Conservation (phyloP, 2,888 invertebrate genomes). For the Tenthredo livida region DNA sequence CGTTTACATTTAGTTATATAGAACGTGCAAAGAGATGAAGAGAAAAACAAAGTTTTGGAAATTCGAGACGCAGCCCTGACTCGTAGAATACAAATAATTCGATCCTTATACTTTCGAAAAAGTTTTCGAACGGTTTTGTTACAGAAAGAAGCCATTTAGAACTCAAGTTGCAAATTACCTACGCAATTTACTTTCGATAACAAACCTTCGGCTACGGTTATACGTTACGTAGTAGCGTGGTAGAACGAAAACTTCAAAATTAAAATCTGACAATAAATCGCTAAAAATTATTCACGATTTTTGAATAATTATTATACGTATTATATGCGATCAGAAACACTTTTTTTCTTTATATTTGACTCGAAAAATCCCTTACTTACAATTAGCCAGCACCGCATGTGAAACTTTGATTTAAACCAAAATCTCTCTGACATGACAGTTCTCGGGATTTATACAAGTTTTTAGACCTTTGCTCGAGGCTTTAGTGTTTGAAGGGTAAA, state of each 20-base stretch:
- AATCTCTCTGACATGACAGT: background rate
- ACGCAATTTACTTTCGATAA: background rate
- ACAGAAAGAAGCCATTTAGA: background rate
- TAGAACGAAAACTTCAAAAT: background rate
- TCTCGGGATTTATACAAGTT: background rate
- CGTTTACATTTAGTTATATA: background rate
- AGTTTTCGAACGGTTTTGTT: background rate
- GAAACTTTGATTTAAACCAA: background rate
- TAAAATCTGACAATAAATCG: background rate
- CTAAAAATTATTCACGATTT: background rate
- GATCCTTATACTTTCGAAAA: background rate
- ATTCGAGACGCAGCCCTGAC: background rate
- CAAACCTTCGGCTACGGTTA: background rate
- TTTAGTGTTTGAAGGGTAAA: background rate
- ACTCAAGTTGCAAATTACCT: background rate
- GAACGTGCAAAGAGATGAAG: background rate
- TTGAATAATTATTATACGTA: background rate
- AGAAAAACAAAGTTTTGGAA: background rate
- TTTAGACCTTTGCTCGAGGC: background rate
- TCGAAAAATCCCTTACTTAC: background rate
- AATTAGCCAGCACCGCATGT: background rate
- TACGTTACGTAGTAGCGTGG: background rate
- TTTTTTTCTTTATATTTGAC: background rate
- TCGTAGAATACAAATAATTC: background rate
- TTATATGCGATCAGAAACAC: background rate